Percentiles rank a stretch among this genome's conserved stretches.
phyloP scores from a whole-genome alignment of 2,113 vertebrate genomes.

The Eonycteris spelaea region DNA sequence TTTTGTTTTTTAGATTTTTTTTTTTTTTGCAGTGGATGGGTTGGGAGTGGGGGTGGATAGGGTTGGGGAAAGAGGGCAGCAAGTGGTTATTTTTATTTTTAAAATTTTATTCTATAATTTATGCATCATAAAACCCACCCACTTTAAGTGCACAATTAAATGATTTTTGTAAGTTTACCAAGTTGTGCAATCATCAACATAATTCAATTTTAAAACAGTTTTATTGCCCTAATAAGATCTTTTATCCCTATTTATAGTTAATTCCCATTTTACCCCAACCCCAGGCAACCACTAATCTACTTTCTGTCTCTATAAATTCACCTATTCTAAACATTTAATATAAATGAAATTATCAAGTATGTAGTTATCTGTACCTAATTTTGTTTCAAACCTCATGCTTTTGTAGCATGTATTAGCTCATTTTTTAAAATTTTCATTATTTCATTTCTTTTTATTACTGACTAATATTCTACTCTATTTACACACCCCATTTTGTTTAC shows the following conservation, averaged over 20 bases:
- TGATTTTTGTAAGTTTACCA: background rate
- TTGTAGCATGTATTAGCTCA: background rate
- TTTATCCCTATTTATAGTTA: background rate
- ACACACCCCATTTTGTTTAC: background rate
- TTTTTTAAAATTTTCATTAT: background rate
- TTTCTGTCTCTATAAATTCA: background rate
- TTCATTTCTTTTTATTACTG: background rate
- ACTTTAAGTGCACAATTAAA: background rate
- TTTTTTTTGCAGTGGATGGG: background rate
- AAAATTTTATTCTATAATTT: background rate
- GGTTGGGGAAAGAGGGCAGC: accelerated
- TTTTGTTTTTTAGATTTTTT: background rate
- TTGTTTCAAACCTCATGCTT: background rate
- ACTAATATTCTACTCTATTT: background rate
- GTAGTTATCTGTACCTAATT: background rate
- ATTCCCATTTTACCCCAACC: background rate
- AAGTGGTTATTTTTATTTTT: background rate
- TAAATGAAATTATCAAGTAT: background rate
- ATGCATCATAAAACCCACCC: background rate
- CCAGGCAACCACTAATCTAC: background rate
- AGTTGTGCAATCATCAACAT: background rate
- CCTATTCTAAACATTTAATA: background rate
- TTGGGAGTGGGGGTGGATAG: too few species aligned
- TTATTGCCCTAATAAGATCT: background rate
- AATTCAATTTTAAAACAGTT: background rate